Conservation (phyloP, 2,797 vertebrate genomes). For the Synanceia verrucosa region DNA sequence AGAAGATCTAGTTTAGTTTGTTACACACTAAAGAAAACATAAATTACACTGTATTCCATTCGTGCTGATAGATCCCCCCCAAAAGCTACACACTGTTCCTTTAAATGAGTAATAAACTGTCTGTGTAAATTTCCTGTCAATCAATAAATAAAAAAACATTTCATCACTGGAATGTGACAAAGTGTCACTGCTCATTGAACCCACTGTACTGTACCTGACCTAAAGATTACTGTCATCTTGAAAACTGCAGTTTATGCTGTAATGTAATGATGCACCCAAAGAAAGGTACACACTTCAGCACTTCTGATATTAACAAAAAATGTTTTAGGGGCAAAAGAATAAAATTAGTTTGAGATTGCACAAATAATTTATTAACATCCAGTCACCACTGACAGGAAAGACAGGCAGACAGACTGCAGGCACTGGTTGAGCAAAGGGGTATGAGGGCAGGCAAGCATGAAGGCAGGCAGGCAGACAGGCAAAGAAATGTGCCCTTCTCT, state of each 20-base stretch:
- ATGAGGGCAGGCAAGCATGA: conserved; percentile 31
- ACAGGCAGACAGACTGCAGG: conserved; percentile 7
- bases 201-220: background rate
- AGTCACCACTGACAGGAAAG: background rate
- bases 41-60: too few relatives aligned
- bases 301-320: background rate
- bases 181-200: background rate
- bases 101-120: too few relatives aligned
- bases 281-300: background rate
- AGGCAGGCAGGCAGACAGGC: conserved; percentile 9
- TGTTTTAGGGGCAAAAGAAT: background rate
- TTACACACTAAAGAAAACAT: too few relatives aligned
- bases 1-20: too few relatives aligned
- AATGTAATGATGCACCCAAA: background rate
- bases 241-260: background rate
- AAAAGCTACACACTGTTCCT: too few relatives aligned
- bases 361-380: background rate
- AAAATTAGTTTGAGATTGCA: background rate
- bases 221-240: background rate
- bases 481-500: conserved; percentile 47
- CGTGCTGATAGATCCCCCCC: too few relatives aligned
- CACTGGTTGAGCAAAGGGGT: conserved; percentile 13
- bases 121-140: background rate
- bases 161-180: background rate
- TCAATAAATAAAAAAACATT: background rate